Base-by-base conservation (phyloP, 2,113 vertebrate genomes). In the Spizaetus ornatus region DNA sequence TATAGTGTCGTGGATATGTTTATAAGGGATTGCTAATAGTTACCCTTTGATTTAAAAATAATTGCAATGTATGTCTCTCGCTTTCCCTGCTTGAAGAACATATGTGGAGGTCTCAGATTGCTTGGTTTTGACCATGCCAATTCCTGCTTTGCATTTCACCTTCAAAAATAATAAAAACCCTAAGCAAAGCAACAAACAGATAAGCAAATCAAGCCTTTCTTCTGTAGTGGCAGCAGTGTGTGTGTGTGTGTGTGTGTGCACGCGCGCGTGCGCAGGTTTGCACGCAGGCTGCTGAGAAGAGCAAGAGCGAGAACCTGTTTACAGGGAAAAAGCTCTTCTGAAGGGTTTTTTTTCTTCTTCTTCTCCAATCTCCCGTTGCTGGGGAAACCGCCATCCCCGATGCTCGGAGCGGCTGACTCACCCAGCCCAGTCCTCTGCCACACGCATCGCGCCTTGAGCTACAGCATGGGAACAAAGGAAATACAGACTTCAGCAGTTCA, bases 281-380 rank as follows among this genome's bases (percentile, higher is more conserved):
- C 61, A 18, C 5, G 18, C 74, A 29, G 90, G 43, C 73, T 86
- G 66, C 42, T 17, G n/a, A 50, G 67, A 70, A 31, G 26, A 90
- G 17, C 14, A 55, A 22, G 32, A 77, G 19, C 3, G 7, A 48
- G 61, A 77, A 58, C 62, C 19, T 82, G 62, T 94, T 97, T 92
- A 69, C 66, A 45, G 88, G 76, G 40, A 32, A 78, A 69, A 25
- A 84, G 55, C 65, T 17, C 52, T 88, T 88, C 58, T 2, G 1
- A 72, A 53, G 31, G 86, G 6, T 8, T 52, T 61, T 34, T 34
- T 36, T 25, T 10, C 31, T 29, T 13, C 65, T 38, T 7, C 65
- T 84, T 10, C 88, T 93, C 65, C 78, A 59, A 16, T 74, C 93
- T 58, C 62, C 80, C 8, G 96, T 97, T 98, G 97, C 97, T 92